Evolutionary conservation across 1,140 invertebrate genomes (phyloP).

Genomic region (Drosophila saltans): DNA sequence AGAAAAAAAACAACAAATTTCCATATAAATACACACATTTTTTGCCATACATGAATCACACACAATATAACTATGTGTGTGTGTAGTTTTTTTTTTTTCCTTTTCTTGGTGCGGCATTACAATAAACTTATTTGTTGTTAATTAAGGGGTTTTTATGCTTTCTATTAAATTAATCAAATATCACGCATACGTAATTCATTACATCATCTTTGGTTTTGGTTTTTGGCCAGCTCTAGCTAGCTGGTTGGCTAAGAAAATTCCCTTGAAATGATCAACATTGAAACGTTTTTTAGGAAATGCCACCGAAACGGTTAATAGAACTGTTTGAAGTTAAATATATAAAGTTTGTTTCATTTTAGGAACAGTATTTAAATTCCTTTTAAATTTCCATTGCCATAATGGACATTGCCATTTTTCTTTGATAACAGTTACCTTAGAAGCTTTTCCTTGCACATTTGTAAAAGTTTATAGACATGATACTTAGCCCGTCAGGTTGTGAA

Average conservation of each 20-base stretch:
- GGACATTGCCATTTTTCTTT: too few species aligned
- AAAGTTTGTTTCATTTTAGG: too few species aligned
- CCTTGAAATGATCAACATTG: too few species aligned
- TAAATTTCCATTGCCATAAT: too few species aligned
- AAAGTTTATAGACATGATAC: too few species aligned
- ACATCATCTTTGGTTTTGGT: background rate
- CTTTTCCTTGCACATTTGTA: too few species aligned
- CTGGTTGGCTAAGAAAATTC: background rate
- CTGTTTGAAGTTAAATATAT: too few species aligned
- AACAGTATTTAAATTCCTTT: too few species aligned
- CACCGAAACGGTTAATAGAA: too few species aligned
- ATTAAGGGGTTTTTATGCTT: slow-evolving; percentile 14
- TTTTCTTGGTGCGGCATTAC: background rate
- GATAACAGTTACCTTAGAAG: too few species aligned
- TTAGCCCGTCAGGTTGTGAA: too few species aligned
- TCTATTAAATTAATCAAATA: slow-evolving; percentile 24
- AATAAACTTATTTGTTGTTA: slow-evolving; percentile 2
- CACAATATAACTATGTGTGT: background rate
- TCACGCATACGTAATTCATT: slow-evolving; percentile 25
- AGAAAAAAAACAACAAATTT: slow-evolving; percentile 1
- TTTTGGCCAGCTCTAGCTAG: background rate
- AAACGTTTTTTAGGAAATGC: too few species aligned
- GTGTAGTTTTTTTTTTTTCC: background rate
- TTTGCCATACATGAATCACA: slow-evolving; percentile 12
- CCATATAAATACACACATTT: background rate